A percentile compares a stretch with the other conserved stretches of the same genome.
These are phyloP conservation scores for Pammene fasciana DNA, from an alignment of 2,888 invertebrate species.

Conservation along the genomic window DNA sequence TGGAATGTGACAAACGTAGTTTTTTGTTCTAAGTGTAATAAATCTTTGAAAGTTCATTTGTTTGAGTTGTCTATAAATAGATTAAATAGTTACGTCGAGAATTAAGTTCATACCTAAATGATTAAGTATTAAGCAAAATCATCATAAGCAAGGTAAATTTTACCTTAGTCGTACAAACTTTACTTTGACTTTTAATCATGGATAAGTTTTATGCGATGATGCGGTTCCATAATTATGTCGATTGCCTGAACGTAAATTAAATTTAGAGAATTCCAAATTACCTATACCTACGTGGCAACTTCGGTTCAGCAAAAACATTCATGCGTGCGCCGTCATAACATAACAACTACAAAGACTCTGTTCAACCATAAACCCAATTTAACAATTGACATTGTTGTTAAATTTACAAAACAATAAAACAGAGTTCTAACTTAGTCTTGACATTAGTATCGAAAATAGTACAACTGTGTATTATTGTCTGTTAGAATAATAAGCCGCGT, in stretches of 20 bases:
- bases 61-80: background rate
- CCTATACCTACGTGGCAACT: background rate
- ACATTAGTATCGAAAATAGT: slow-evolving; percentile 54
- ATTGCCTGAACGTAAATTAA: background rate
- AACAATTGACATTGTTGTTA: slow-evolving; percentile 35
- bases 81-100: no score
- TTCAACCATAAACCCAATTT: slow-evolving; percentile 27
- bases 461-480: slow-evolving; percentile 57
- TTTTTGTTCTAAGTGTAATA: slow-evolving; percentile 8
- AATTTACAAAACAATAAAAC: slow-evolving; percentile 39
- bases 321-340: slow-evolving; percentile 2
- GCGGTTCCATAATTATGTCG: no score
- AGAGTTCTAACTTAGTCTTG: slow-evolving; percentile 32
- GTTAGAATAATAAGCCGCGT: slow-evolving; percentile 58
- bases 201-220: no score
- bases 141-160: no score
- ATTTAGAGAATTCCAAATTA: background rate
- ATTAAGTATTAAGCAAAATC: no score
- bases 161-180: no score
- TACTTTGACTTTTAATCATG: no score
- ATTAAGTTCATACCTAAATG: no score
- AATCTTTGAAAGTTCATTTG: slow-evolving; percentile 8
- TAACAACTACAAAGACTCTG: slow-evolving; percentile 2
- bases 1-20: slow-evolving; percentile 7
- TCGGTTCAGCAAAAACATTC: slow-evolving; percentile 6